These are phyloP conservation scores for Ceuthmochares aereus DNA, from an alignment of 2,113 vertebrate genomes.

Conservation along the genomic window DNA sequence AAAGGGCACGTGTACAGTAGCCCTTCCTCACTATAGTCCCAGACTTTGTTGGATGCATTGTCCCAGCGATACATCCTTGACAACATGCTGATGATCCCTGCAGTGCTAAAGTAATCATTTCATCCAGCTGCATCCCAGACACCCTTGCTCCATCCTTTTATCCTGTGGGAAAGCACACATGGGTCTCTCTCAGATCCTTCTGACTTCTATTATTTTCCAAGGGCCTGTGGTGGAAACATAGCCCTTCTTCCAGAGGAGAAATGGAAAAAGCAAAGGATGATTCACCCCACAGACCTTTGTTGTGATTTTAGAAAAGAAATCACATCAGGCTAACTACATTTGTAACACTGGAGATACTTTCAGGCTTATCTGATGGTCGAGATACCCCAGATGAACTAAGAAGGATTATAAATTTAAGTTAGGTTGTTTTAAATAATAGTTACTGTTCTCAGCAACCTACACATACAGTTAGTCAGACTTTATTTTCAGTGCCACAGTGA, in stretches of 20 bases:
- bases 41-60: not conserved
- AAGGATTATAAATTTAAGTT: not conserved
- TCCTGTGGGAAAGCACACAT: slow-evolving; percentile 11
- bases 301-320: not conserved
- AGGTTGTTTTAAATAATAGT: not conserved
- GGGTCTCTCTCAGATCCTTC: not conserved
- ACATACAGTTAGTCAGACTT: not conserved
- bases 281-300: not conserved
- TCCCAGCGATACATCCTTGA: rapidly evolving
- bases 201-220: not conserved
- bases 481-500: not conserved
- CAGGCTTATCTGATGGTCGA: not conserved
- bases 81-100: not conserved
- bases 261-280: not conserved
- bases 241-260: not conserved
- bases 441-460: not conserved
- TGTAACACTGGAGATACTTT: not conserved
- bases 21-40: not conserved
- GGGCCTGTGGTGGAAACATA: not conserved
- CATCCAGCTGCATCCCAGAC: slow-evolving; percentile 12
- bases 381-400: not conserved
- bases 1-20: not conserved
- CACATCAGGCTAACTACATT: not conserved
- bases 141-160: not conserved
- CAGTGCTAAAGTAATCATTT: not conserved